Percentiles rank a stretch among this genome's conserved stretches.
phyloP scores from a whole-genome alignment of 2,888 invertebrate species.

The Tridacna crocea region DNA sequence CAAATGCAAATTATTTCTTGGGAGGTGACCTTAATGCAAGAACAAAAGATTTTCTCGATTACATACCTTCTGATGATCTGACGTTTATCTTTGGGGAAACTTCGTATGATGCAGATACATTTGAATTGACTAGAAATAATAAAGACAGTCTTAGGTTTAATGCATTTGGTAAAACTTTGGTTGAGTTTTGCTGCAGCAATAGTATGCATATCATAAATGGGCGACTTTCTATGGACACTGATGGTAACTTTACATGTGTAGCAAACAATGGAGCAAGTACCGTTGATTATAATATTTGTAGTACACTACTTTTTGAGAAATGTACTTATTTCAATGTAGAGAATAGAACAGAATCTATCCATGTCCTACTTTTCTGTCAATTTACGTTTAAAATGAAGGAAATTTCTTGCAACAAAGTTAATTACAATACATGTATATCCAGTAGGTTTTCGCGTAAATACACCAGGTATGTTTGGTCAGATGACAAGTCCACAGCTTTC shows the following conservation, averaged over 20 bases:
- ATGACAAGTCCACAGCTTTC: too few species aligned
- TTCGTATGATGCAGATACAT: neutral
- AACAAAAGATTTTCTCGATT: too few species aligned
- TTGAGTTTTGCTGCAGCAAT: constrained; percentile 2
- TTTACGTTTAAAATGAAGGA: neutral
- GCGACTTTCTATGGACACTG: neutral
- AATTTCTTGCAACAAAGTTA: too few species aligned
- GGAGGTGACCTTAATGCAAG: too few species aligned
- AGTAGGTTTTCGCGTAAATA: too few species aligned
- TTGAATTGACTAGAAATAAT: constrained; percentile 8
- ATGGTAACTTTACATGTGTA: neutral
- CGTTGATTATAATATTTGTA: constrained; percentile 1
- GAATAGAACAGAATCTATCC: neutral
- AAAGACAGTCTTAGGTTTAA: neutral
- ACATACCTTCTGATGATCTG: too few species aligned
- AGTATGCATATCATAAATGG: constrained; percentile 12
- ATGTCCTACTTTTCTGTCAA: neutral
- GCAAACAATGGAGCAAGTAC: constrained; percentile 1
- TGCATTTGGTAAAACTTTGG: constrained; percentile 8
- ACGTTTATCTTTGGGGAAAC: too few species aligned
- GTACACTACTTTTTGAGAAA: neutral
- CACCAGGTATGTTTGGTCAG: too few species aligned
- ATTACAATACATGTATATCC: too few species aligned
- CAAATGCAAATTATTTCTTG: too few species aligned
- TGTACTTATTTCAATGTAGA: too few species aligned